Evolutionary conservation across 2,113 vertebrate species (phyloP).

Genomic region (Passer montanus): DNA sequence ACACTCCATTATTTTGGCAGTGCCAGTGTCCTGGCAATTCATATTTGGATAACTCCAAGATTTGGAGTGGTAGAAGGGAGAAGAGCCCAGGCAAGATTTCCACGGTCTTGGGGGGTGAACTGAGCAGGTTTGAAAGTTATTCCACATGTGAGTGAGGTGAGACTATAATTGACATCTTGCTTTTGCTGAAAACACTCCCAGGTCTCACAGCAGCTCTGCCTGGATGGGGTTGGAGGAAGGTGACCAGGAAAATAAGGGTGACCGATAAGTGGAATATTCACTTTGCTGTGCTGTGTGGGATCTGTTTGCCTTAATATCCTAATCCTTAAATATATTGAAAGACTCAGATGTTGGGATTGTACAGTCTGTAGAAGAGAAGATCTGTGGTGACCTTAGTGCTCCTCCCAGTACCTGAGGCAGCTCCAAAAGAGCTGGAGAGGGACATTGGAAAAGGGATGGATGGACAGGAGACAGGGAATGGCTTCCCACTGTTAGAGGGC

Average conservation of each 20-base stretch:
- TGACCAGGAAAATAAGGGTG: not conserved
- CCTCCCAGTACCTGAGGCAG: too few relatives aligned
- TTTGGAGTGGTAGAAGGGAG: not conserved
- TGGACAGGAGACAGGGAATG: not conserved
- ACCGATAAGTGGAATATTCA: not conserved
- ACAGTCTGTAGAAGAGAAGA: not conserved
- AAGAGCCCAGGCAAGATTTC: not conserved
- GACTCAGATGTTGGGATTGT: not conserved
- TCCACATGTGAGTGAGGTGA: not conserved
- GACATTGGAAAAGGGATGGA: not conserved
- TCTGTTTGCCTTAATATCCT: not conserved
- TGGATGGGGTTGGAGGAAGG: not conserved
- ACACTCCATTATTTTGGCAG: fast-evolving
- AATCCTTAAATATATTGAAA: not conserved
- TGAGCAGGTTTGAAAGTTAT: not conserved
- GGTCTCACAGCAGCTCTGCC: not conserved
- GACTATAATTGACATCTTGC: not conserved
- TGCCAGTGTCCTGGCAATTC: not conserved
- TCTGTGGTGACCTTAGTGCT: not conserved
- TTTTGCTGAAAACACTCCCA: not conserved
- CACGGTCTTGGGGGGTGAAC: not conserved
- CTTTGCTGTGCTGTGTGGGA: not conserved
- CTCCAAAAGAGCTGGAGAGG: not conserved
- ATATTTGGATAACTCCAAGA: not conserved
- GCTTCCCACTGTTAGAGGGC: not conserved